Conservation (phyloP, 2,113 vertebrate genomes). For the Megaceryle maxima region DNA sequence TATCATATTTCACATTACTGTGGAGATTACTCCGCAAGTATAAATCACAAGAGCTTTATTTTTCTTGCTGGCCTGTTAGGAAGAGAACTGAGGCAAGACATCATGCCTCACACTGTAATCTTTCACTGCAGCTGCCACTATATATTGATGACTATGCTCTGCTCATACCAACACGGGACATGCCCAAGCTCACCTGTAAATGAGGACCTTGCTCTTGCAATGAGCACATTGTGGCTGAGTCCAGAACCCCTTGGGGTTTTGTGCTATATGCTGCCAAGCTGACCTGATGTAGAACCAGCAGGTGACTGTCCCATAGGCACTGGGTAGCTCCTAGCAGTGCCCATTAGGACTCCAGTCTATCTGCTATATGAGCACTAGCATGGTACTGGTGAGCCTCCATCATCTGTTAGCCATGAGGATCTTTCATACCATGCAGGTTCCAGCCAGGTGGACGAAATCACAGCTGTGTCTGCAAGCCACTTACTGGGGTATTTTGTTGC, state of each 20-base stretch:
- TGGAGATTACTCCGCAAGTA: slow-evolving; percentile 14
- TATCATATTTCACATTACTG: slow-evolving; percentile 44
- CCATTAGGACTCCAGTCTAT: not conserved
- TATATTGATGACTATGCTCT: not conserved
- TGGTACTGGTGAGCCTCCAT: not conserved
- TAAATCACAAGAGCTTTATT: slow-evolving; percentile 54
- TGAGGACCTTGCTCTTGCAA: not conserved
- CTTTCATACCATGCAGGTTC: not conserved
- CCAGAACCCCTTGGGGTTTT: too few species aligned
- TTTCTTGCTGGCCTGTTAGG: slow-evolving; percentile 36
- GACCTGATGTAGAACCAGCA: not conserved
- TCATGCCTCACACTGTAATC: not conserved
- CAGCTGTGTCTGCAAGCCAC: not conserved
- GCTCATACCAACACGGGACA: fast-evolving
- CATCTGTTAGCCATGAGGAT: not conserved
- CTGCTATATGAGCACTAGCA: fast-evolving
- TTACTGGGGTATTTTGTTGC: not conserved
- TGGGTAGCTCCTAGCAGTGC: not conserved
- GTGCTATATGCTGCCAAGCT: not conserved
- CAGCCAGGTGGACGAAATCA: not conserved
- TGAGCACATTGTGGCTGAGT: not conserved
- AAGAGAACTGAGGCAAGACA: slow-evolving; percentile 2
- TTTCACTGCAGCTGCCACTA: not conserved
- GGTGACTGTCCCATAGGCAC: not conserved
- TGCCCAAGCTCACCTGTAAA: not conserved